Base-by-base conservation (phyloP, 2,113 vertebrate genomes). In the Eulemur macaco region DNA sequence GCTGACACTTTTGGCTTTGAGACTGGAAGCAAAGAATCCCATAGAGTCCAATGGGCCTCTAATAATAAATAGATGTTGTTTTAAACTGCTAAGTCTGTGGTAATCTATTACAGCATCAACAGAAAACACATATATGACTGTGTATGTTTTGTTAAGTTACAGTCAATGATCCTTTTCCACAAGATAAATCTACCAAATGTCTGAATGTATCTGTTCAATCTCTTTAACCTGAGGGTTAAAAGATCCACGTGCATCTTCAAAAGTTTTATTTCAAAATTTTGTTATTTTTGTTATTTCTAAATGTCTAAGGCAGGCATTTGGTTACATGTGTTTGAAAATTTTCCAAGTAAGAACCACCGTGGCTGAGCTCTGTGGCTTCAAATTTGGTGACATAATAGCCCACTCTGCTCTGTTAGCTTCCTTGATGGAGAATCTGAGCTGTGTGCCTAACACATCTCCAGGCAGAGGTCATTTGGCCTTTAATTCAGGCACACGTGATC, bases 191-290 rank as follows among this genome's bases (percentile, higher is more conserved):
- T 52, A 71, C 3, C 9, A 23, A 95, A 47, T 89, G 20, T 2
- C 20, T 27, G 3, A 8, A 8, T 95, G 8, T 68, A n/a, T 89
- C 4, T 88, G 52, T 85, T 54, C 18, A 77, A 17, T 78, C 37
- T 83, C 27, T 42, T 91, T 92, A 90, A 18, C 2, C 69, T 68
- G 34, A 6, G 73, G 34, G 7, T 76, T 81, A 91, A 84, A 90
- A 47, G 6, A 8, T 11, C 6, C 66, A 86, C 17, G 6, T 37
- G 4, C 27, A 63, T 86, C 96, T 80, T 42, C 2, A 74, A 25
- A 96, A 86, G 50, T 77, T 94, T 77, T 82, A 15, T 45, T 69
- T 84, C 87, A 42, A 77, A 34, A 8, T 21, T 96, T 63, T 97
- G 7, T 66, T 71, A 66, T 18, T 89, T 73, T 2, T 66, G 1